A percentile compares a stretch with the other conserved stretches of the same genome.
phyloP scores from a whole-genome alignment of 2,113 vertebrate species.

The Haemorhous mexicanus region DNA sequence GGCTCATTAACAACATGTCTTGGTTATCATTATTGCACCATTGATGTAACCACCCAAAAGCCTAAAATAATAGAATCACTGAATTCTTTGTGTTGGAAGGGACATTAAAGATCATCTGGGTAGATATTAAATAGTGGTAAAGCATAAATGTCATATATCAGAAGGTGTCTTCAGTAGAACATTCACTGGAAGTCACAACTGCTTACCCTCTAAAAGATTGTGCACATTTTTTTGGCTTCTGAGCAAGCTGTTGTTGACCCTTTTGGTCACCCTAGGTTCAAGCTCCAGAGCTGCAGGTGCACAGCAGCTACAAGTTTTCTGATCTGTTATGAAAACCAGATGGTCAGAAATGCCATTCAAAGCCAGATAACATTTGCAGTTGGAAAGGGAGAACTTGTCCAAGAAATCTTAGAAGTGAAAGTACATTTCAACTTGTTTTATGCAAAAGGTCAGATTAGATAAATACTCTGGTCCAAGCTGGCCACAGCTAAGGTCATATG shows the following conservation, averaged over 20 bases:
- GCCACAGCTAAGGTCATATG: not conserved
- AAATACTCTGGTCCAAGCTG: not conserved
- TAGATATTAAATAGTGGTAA: not conserved
- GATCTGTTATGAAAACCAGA: not conserved
- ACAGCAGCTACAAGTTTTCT: not conserved
- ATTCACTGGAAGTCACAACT: not conserved
- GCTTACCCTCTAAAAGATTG: not conserved
- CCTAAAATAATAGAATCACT: not conserved
- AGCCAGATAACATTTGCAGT: not conserved
- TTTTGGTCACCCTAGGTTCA: rapidly evolving
- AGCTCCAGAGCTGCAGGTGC: not conserved
- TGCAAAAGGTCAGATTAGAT: not conserved
- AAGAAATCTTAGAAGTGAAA: not conserved
- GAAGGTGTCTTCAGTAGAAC: not conserved
- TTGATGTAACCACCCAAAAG: not conserved
- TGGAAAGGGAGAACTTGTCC: not conserved
- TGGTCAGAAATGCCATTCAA: not conserved
- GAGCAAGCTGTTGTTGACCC: not conserved
- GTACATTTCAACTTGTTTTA: not conserved
- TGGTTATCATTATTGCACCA: not conserved
- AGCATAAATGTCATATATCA: not conserved
- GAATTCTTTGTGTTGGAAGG: not conserved
- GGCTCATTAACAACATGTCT: not conserved
- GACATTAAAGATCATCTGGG: not conserved
- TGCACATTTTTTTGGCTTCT: not conserved